Conservation (phyloP, 1,140 invertebrate species). For the Riptortus pedestris region DNA sequence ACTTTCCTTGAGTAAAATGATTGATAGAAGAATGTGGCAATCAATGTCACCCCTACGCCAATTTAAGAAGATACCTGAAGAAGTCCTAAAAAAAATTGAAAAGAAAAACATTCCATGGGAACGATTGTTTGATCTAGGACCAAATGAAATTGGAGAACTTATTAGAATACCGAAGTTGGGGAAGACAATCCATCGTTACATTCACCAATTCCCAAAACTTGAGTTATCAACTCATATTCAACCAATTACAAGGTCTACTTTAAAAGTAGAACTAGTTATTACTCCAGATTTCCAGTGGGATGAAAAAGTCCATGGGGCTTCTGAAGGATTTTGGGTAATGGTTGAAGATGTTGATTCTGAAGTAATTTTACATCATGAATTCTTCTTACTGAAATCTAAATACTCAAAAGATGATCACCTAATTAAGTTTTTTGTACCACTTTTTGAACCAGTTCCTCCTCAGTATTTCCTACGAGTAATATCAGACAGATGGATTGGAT, state of each 20-base stretch:
- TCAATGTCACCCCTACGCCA: slow-evolving; percentile 97
- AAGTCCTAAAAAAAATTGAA: slow-evolving; percentile 95
- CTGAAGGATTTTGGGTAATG: slow-evolving; percentile 97
- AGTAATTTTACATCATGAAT: slow-evolving; percentile 92
- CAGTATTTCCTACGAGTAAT: slow-evolving; percentile 81
- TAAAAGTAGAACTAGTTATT: slow-evolving; percentile 93
- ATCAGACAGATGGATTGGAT: slow-evolving; percentile 67
- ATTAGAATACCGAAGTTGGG: slow-evolving; percentile 92
- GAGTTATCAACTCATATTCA: slow-evolving; percentile 93
- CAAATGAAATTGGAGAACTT: slow-evolving; percentile 95
- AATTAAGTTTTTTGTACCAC: slow-evolving; percentile 96
- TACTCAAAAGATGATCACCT: slow-evolving; percentile 90
- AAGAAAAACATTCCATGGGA: slow-evolving; percentile 96
- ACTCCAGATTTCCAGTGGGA: slow-evolving; percentile 99
- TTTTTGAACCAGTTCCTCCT: slow-evolving; percentile 95
- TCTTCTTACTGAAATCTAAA: slow-evolving; percentile 91
- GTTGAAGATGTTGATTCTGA: slow-evolving; percentile 98
- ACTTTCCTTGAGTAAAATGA: slow-evolving; percentile 95
- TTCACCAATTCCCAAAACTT: slow-evolving; percentile 93
- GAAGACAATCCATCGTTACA: slow-evolving; percentile 94
- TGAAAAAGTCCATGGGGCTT: slow-evolving; percentile 88
- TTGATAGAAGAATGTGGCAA: slow-evolving; percentile 98
- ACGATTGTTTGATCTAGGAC: slow-evolving; percentile 84
- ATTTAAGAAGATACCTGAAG: slow-evolving; percentile 95
- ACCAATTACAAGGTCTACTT: slow-evolving; percentile 85